Base-by-base conservation (phyloP, 30 jellyfish, hydroid and myxozoan species). In the Chrysaora quinquecirrha region DNA sequence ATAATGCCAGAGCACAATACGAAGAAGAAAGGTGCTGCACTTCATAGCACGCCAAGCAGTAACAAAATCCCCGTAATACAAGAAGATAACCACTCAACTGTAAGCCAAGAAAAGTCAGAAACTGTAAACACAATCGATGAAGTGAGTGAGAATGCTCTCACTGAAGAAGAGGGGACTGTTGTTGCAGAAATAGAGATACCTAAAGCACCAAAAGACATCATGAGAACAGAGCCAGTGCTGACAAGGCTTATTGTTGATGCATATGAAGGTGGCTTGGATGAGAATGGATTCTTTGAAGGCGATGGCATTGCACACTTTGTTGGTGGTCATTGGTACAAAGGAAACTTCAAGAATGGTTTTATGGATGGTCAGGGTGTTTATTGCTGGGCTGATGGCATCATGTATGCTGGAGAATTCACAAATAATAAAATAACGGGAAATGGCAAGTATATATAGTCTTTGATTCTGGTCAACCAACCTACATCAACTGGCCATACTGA, bases 291-390 rank as follows among this genome's bases (percentile, higher is more conserved):
- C 54, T 65, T 32, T 65, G 85, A 67, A 29, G 80, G 87, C 4
- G 85, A 75, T 12, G 89, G 89, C 30, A 43, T 27, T 20, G 78
- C 76, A 16, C 52, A 62, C 24, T 89, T 89, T 74, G 84, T 46
- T 32, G 97, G 90, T 3, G 97, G 94, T 18, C 95, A 89, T 47
- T 60, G 77, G 70, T 88, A 78, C 34, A 62, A 82, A 25, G 99
- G 99, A 19, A 12, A 58, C 16, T 64, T 94, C 61, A 78, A 82
- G 28, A 48, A 88, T 61, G 90, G 92, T 19, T 54, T 82, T 52
- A 94, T 94, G 99, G 72, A 88, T 78, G 99, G 99, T 0, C 77
- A 85, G 52, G 99, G 99, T 1, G 86, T 73, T 7, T 84, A 73
- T 35, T 64, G 79, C 22, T 94, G 99, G 99, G 78, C 96, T 3